Base-by-base conservation (phyloP, 2,888 invertebrate genomes). In the Diarsia mendica region DNA sequence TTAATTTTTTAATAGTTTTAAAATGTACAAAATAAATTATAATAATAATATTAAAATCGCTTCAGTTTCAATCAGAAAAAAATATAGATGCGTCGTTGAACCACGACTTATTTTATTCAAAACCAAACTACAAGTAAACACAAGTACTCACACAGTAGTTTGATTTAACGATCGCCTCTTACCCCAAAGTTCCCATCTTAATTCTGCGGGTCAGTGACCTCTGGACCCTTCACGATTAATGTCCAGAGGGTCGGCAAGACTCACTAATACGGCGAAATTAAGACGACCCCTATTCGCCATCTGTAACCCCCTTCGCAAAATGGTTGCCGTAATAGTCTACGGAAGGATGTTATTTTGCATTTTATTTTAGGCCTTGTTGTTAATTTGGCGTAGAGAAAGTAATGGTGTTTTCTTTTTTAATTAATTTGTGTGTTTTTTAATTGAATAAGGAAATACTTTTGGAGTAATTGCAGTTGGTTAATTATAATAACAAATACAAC, bases 241-340 rank as follows among this genome's bases (percentile, higher is more conserved):
- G 93, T 91, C 93, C 94, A 92, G 91, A 91, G 95, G 96, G 95
- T 93, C 92, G 89, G 92, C 91, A 95, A 95, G 95, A 95, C 92
- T 94, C 88, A 92, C 93, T 94, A 94, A 95, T 94, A 93, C 94
- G 90, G 92, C 91, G 91, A 96, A 95, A 96, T 96, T 95, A 96
- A 96, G 96, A 96, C 90, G 93, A 94, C 94, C 95, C 95, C 92
- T 93, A 85, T 83, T 84, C 87, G 89, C 92, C 93, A 93, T 93
- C 92, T 93, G 93, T 91, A 93, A 93, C 93, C 93, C 94, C 53
- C 91, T 85, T 87, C 75, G 86, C 89, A 89, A 91, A 86, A 89
- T 90, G 89, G 90, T 78, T 77, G 75, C 88, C 85, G 84, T 92
- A 89, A 91, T 91, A 83, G 85, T 87, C 82, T 81, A 87, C 86